These are phyloP conservation scores for Chrysaora quinquecirrha DNA, from an alignment of 30 jellyfish, hydroid and myxozoan species.

Conservation along the genomic window DNA sequence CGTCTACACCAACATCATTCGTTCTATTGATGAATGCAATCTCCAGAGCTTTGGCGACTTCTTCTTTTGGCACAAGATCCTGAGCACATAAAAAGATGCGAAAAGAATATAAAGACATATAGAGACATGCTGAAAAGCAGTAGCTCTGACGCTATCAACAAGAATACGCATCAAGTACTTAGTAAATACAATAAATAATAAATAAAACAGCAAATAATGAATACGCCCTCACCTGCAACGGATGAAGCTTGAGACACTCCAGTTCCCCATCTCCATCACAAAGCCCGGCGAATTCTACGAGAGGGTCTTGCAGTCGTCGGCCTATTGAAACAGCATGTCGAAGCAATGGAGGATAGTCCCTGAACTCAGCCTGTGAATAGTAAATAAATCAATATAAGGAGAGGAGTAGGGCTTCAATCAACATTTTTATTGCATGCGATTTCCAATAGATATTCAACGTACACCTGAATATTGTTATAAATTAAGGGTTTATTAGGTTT, in stretches of 20 bases:
- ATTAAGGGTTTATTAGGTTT: no score
- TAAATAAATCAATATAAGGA: not conserved
- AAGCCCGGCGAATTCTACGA: conserved; percentile 88
- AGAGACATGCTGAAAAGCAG: no score
- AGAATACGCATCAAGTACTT: no score
- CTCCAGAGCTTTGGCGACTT: conserved; percentile 70
- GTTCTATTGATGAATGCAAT: conserved; percentile 89
- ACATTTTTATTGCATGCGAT: no score
- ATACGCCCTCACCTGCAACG: conserved; percentile 97
- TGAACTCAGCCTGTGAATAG: conserved; percentile 74
- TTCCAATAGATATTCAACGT: no score
- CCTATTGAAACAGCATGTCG: conserved; percentile 97
- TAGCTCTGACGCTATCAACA: no score
- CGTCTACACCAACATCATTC: conserved; percentile 94
- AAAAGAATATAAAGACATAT: no score
- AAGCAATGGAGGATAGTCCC: conserved; percentile 87
- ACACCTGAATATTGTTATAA: no score
- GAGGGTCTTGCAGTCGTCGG: conserved; percentile 95
- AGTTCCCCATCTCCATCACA: conserved; percentile 95
- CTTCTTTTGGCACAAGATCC: conserved; percentile 90
- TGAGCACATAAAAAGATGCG: no score
- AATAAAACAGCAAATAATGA: no score
- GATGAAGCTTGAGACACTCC: conserved; percentile 83
- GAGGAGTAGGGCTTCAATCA: not conserved
- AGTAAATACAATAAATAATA: no score